Base-by-base conservation (phyloP, 2,888 invertebrate species). In the Diachrysia chrysitis region DNA sequence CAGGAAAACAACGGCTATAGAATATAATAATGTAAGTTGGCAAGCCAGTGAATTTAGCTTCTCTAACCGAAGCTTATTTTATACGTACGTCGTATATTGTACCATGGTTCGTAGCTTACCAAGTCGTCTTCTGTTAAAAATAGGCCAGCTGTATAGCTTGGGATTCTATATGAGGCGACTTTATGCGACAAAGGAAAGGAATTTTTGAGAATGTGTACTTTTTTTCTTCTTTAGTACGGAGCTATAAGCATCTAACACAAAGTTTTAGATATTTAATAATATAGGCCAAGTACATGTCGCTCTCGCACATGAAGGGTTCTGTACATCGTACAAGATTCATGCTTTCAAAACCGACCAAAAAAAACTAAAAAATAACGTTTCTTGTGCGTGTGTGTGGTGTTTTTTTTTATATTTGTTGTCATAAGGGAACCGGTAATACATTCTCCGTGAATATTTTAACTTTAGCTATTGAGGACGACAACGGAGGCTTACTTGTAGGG, bases 11-110 rank as follows among this genome's bases (percentile, higher is more conserved):
- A 75, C 78, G 69, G 73, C 75, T 81, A 81, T 78, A 75, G 70
- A 80, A 73, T 78, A 83, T 80, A 80, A 81, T 82, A 81, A 81
- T 82, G 81, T 78, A 73, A 80, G 76, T 76, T 69, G 76, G 67
- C 74, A 76, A 80, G 62, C 23, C 66, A 63, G 68, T 42, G 73
- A 76, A 72, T 76, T 77, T 76, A 25, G 68, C 68, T 66, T 56
- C 65, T 60, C 54, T 42, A 76, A 29, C 71, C 76, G 76, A 76
- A 76, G 79, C 76, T 76, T 66, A 79, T 79, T 51, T 51, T 21
- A 60, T 66, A 71, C 46, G 56, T 63, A 51, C 60, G 25, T 48
- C 53, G 25, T 79, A 79, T 71, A 71, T 71, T 62, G 65, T 63
- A 60, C 48, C 61, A 59, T 64, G 61, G 65, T 71, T 63, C 56